These are phyloP conservation scores for Myrmecobius fasciatus DNA, from an alignment of 2,113 vertebrate genomes.

Conservation along the genomic window DNA sequence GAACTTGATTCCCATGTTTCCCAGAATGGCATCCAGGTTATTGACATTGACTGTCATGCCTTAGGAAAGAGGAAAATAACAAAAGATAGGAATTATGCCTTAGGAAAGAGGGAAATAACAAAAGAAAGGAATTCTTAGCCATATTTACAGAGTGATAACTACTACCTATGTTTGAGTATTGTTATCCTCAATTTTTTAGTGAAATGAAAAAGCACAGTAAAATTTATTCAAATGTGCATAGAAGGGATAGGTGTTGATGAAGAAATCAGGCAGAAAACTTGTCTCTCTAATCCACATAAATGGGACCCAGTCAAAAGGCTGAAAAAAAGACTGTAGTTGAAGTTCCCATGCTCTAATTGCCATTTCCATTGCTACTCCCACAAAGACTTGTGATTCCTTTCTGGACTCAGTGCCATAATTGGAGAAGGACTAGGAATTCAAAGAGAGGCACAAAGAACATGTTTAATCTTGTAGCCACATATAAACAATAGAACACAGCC, in stretches of 20 bases:
- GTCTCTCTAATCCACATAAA: background rate
- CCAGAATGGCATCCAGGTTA: slow-evolving; percentile 55
- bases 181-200: background rate
- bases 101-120: slow-evolving; percentile 34
- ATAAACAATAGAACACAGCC: background rate
- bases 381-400: background rate
- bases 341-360: background rate
- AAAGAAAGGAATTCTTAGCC: slow-evolving; percentile 12
- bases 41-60: slow-evolving; percentile 60
- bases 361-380: background rate
- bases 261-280: background rate
- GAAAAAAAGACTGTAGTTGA: background rate
- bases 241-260: background rate
- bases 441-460: background rate
- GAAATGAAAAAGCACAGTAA: slow-evolving; percentile 31
- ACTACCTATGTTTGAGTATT: background rate
- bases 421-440: background rate
- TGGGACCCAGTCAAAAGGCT: background rate
- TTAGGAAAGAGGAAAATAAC: slow-evolving; percentile 40
- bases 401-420: background rate
- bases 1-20: slow-evolving; percentile 60
- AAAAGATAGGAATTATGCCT: slow-evolving; percentile 62
- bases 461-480: background rate
- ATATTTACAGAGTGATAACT: slow-evolving; percentile 24
- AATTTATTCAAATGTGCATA: background rate